Conservation (phyloP, 2,888 invertebrate genomes). For the Drosophila leonis region DNA sequence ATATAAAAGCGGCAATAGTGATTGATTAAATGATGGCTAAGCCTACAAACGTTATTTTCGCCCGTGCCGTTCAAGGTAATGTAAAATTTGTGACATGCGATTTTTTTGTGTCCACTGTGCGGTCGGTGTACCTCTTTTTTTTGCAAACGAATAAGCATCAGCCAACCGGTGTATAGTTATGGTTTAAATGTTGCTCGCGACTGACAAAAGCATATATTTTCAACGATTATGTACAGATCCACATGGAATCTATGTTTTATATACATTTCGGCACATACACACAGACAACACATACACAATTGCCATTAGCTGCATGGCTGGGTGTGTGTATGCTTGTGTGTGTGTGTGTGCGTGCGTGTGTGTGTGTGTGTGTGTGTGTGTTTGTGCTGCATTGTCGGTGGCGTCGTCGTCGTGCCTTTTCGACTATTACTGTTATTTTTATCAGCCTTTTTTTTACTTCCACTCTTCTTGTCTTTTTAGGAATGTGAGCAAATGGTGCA, state of each 20-base stretch:
- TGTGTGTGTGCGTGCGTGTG: slow-evolving; percentile 14
- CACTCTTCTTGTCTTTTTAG: slow-evolving; percentile 53
- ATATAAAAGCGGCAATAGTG: slow-evolving; percentile 13
- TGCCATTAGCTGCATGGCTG: slow-evolving; percentile 25
- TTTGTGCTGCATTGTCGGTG: slow-evolving; percentile 21
- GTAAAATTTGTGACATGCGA: slow-evolving; percentile 59
- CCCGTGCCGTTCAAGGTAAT: slow-evolving; percentile 63
- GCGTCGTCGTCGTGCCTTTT: slow-evolving; percentile 26
- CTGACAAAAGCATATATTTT: background rate
- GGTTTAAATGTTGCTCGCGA: background rate
- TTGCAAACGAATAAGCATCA: background rate
- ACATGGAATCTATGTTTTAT: slow-evolving; percentile 37
- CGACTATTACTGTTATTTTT: slow-evolving; percentile 24
- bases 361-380: slow-evolving; percentile 15
- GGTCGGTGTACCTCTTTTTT: slow-evolving; percentile 36
- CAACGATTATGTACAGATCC: slow-evolving; percentile 2
- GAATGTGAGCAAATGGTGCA: slow-evolving; percentile 85
- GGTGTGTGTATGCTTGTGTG: slow-evolving; percentile 11
- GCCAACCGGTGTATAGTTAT: slow-evolving; percentile 13
- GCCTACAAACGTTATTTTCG: slow-evolving; percentile 51
- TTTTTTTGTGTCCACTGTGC: slow-evolving; percentile 48
- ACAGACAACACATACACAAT: slow-evolving; percentile 53
- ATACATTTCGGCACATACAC: slow-evolving; percentile 31
- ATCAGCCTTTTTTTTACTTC: background rate
- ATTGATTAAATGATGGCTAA: slow-evolving; percentile 28